phyloP scores from a whole-genome alignment of 2,797 vertebrate genomes.

The Alauda arvensis region DNA sequence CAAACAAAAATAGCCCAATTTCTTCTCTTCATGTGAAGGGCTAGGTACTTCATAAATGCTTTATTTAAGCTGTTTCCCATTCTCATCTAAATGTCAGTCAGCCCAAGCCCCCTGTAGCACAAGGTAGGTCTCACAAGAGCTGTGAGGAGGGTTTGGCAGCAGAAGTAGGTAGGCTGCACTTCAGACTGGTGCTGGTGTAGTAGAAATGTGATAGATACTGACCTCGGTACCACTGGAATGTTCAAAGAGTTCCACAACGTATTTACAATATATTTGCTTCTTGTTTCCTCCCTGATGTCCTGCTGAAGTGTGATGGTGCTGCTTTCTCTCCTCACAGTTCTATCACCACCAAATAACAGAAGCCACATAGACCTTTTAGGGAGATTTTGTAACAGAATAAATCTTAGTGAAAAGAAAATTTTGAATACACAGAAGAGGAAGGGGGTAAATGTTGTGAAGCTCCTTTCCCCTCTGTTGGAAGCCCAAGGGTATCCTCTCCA shows the following conservation, averaged over 20 bases:
- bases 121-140: neutral
- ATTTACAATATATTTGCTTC: neutral
- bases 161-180: neutral
- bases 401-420: neutral
- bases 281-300: neutral
- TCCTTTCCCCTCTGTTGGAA: conserved; percentile 12
- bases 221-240: fast-evolving
- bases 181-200: neutral
- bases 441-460: neutral
- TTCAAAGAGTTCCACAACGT: neutral
- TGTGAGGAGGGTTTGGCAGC: neutral
- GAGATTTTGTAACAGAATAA: neutral
- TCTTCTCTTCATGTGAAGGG: neutral
- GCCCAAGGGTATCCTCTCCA: neutral
- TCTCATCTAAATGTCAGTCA: neutral
- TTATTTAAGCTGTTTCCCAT: neutral
- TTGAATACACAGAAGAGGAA: neutral
- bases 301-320: neutral
- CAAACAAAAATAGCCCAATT: neutral
- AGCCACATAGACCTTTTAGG: neutral
- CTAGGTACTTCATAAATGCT: neutral
- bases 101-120: neutral
- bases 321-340: neutral
- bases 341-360: neutral
- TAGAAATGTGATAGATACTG: neutral